phyloP scores from a whole-genome alignment of 2,113 vertebrate species.

The Phocoena sinus region DNA sequence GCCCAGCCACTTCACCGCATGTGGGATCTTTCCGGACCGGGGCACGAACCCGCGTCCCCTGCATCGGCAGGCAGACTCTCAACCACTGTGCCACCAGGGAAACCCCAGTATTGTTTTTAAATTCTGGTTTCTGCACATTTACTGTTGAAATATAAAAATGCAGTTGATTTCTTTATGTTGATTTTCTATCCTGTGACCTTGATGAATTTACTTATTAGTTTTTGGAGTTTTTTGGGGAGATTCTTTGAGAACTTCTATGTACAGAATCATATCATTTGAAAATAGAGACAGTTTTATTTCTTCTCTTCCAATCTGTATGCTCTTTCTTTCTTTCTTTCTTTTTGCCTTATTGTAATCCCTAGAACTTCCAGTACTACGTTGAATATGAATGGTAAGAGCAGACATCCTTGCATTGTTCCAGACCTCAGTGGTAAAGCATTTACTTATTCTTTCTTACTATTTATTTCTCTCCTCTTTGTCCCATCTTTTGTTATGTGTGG shows the following conservation, averaged over 20 bases:
- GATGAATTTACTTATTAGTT: background rate
- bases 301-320: background rate
- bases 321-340: background rate
- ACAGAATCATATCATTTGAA: background rate
- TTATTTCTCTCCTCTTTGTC: background rate
- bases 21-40: too few species aligned
- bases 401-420: background rate
- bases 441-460: background rate
- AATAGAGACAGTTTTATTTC: background rate
- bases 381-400: background rate
- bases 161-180: background rate
- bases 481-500: background rate
- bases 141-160: background rate
- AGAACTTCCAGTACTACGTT: background rate
- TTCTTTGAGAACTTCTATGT: background rate
- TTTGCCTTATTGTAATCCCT: background rate
- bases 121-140: background rate
- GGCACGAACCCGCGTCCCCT: too few species aligned
- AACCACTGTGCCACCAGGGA: too few species aligned
- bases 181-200: background rate
- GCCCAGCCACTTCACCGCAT: fast-evolving
- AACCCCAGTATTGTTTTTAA: background rate
- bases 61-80: too few species aligned
- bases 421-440: background rate
- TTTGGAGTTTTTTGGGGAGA: background rate